These are phyloP conservation scores for Alcedo quadribrachys DNA, from an alignment of 2,797 vertebrate genomes.

Conservation along the genomic window DNA sequence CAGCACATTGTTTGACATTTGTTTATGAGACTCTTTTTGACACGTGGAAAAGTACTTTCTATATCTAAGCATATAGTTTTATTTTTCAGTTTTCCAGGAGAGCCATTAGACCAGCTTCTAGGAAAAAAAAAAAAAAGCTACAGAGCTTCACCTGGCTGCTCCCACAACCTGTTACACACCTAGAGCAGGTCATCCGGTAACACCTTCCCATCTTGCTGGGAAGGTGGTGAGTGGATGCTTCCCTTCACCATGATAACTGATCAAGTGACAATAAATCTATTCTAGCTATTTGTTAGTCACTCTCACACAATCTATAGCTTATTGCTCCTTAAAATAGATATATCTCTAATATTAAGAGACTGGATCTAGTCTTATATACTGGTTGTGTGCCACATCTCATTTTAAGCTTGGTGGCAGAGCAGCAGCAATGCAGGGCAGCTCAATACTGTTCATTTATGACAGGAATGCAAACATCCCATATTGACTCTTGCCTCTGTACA, in stretches of 20 bases:
- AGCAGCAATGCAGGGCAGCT: not conserved
- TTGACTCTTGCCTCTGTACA: not conserved
- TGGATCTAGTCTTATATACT: not conserved
- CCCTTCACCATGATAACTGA: not conserved
- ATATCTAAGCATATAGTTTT: not conserved
- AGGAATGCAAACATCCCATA: not conserved
- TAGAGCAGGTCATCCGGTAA: fast-evolving
- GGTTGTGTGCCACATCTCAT: not conserved
- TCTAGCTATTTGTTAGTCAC: not conserved
- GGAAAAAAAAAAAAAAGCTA: too few species aligned
- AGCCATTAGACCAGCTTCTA: not conserved
- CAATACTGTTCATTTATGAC: not conserved
- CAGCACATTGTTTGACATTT: not conserved
- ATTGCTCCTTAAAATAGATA: not conserved
- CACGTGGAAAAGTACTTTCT: not conserved
- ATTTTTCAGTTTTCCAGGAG: not conserved
- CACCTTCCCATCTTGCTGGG: not conserved
- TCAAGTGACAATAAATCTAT: not conserved
- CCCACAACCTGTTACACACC: not conserved
- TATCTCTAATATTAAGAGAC: not conserved
- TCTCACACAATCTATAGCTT: not conserved
- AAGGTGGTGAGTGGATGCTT: not conserved
- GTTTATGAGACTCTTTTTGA: not conserved
- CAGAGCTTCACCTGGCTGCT: not conserved
- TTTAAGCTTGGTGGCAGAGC: not conserved